phyloP scores from a whole-genome alignment of 2,113 vertebrate species.

The Sturnus vulgaris region DNA sequence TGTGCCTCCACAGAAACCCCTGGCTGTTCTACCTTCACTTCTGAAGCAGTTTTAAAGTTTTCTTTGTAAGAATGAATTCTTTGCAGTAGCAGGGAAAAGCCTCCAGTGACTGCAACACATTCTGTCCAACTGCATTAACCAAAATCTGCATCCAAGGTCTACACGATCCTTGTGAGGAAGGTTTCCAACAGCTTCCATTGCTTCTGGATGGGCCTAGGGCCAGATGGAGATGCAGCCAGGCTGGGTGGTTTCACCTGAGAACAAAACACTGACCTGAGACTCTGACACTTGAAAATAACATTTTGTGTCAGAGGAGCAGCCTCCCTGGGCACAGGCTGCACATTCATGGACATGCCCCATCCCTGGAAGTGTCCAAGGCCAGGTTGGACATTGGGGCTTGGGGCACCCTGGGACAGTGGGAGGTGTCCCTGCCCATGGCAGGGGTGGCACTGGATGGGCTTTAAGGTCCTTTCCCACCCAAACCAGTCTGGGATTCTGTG shows the following conservation, averaged over 20 bases:
- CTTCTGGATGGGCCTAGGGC: neutral
- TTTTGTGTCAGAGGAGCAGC: neutral
- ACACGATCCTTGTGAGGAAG: neutral
- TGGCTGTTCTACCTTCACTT: neutral
- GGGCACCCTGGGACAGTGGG: accelerated
- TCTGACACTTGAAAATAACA: neutral
- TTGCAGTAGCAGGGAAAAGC: neutral
- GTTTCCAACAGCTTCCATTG: neutral
- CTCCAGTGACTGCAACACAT: neutral
- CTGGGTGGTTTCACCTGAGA: neutral
- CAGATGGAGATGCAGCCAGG: neutral
- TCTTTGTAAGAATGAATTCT: neutral
- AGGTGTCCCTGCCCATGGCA: neutral
- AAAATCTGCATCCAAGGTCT: neutral
- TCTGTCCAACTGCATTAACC: neutral
- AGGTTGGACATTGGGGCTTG: neutral
- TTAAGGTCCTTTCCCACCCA: neutral
- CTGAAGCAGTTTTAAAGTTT: neutral
- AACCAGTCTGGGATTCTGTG: neutral
- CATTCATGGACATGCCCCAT: accelerated
- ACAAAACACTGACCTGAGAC: neutral
- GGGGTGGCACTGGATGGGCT: neutral
- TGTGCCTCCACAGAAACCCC: neutral
- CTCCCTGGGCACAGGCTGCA: neutral
- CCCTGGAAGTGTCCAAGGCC: neutral